Base-by-base conservation (phyloP, 1,140 invertebrate species). In the Atta colombica region DNA sequence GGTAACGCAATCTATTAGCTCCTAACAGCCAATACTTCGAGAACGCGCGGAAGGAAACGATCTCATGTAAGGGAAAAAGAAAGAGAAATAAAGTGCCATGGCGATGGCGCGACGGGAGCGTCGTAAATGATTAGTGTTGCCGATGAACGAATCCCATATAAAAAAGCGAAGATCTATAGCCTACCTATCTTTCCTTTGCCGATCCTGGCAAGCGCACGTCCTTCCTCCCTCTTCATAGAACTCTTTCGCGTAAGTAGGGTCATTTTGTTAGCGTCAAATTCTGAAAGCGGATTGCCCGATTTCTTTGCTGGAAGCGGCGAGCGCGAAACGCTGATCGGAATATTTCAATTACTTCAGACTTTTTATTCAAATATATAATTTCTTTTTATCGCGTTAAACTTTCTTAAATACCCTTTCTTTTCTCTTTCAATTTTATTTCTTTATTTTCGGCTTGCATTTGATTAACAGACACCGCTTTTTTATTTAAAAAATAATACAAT, bases 1-100 rank as follows among this genome's bases (percentile, higher is more conserved):
- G 80, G 93, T 95, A 94, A 95, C 93, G 92, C 92, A 95, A 95
- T 95, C 94, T 94, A 95, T 95, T 95, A 95, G 94, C 84, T 87
- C 88, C 92, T 94, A 95, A 95, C 94, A 95, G 93, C 94, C 94
- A 95, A 95, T 95, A 93, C 93, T 93, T 85, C 21, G 69, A 87
- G 86, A 71, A 91, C 77, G 86, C 88, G 74, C 66, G 75, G 88
- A 93, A 91, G 84, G 63, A 92, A 89, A 91, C 82, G 84, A 89
- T 66, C 69, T 65, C 39, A 31, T 66, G 89, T 53, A 78, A 53
- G 55, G 63, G 60, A 80, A 84, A 90, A 66, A 80, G 75, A 81
- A 82, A 85, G 77, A 74, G 80, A 85, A 85, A 86, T 75, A 85
- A 77, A 78, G 85, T 66, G 77, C 71, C 72, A 65, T 66, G 69